Conservation (phyloP, 2,113 vertebrate species). For the Phocoena phocoena region DNA sequence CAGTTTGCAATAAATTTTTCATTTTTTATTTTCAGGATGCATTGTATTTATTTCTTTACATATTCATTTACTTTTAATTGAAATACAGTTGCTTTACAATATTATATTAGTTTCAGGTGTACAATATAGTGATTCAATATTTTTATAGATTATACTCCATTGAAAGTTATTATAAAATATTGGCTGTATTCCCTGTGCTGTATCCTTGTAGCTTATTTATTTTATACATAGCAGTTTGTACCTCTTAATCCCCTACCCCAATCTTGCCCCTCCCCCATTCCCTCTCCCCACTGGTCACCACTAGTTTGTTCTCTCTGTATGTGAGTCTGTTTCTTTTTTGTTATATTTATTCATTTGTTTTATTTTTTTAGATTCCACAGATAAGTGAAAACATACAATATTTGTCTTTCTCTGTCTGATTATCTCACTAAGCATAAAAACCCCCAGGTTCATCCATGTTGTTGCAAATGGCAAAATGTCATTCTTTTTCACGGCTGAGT, state of each 20-base stretch:
- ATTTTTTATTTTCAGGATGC: neutral
- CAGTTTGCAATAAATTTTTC: neutral
- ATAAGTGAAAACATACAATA: neutral
- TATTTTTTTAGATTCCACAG: neutral
- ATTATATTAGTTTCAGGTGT: neutral
- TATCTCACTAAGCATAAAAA: neutral
- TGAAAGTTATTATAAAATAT: neutral
- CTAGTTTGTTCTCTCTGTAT: neutral
- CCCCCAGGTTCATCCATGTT: neutral
- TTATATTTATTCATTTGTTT: neutral
- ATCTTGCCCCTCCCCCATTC: neutral
- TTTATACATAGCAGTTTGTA: neutral
- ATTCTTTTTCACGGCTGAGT: neutral
- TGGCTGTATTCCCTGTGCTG: neutral
- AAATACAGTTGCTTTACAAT: neutral
- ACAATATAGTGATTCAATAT: neutral
- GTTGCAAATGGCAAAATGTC: neutral
- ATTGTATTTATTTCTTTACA: neutral
- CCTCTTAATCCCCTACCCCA: neutral
- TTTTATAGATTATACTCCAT: neutral
- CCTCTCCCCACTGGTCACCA: neutral
- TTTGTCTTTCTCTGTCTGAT: neutral
- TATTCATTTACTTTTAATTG: neutral
- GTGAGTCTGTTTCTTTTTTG: neutral
- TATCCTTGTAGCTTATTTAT: neutral